These are phyloP conservation scores for Silurus glanis DNA, from an alignment of 2,113 vertebrate genomes.

Conservation along the genomic window DNA sequence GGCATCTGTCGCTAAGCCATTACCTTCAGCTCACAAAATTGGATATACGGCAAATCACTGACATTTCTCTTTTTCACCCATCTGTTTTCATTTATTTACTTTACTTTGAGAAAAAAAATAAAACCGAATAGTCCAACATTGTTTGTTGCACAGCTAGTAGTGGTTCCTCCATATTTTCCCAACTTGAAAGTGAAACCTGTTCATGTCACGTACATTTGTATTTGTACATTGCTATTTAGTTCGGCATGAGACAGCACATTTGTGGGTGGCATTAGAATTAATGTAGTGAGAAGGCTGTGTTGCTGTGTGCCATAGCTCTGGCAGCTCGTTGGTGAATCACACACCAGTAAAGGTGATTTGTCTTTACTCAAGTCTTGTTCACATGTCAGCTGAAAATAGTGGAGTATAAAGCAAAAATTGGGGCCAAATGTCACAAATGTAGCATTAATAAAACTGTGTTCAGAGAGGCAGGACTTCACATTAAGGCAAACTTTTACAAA, in stretches of 20 bases:
- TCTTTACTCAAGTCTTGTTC: background rate
- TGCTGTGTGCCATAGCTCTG: constrained; percentile 4
- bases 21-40: constrained; percentile 48
- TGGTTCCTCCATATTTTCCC: background rate
- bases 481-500: background rate
- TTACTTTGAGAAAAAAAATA: constrained; percentile 41
- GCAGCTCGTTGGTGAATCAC: background rate
- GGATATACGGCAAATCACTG: constrained; percentile 50
- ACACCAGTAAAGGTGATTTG: constrained; percentile 7
- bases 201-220: background rate
- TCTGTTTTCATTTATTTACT: constrained; percentile 42
- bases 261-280: constrained; percentile 12
- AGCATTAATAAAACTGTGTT: background rate
- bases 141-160: constrained; percentile 21
- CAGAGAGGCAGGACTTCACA: background rate
- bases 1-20: constrained; percentile 55
- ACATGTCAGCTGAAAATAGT: background rate
- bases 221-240: background rate
- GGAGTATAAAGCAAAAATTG: background rate
- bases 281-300: constrained; percentile 8
- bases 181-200: constrained; percentile 1
- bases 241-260: background rate
- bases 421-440: background rate
- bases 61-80: constrained; percentile 29
- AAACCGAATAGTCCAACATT: constrained; percentile 18